Evolutionary conservation across 2,797 vertebrate species (phyloP).

Genomic region (Pantherophis vulpinus): DNA sequence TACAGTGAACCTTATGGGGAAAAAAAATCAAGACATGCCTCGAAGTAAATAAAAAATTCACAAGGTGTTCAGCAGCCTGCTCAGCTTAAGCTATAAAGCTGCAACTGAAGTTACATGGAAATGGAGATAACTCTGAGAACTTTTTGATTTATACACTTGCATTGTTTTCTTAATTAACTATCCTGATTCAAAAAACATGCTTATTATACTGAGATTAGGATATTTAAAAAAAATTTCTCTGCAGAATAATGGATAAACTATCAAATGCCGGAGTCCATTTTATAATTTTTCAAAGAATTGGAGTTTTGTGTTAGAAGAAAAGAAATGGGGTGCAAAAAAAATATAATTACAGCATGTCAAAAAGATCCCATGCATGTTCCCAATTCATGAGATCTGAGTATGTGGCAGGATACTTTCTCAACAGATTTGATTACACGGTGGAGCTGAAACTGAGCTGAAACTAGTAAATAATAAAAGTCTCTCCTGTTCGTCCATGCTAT

Average conservation of each 20-base stretch:
- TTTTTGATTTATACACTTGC: neutral
- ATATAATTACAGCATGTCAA: constrained; percentile 54
- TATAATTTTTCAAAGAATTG: constrained; percentile 19
- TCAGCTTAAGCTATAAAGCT: constrained; percentile 8
- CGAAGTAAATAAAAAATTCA: constrained; percentile 45
- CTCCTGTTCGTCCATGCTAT: constrained; percentile 57
- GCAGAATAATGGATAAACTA: constrained; percentile 44
- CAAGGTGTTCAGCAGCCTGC: neutral
- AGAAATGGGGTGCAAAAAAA: constrained; percentile 54
- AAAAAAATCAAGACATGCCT: neutral
- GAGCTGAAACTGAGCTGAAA: neutral
- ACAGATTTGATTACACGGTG: constrained; percentile 73
- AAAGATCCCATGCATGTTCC: constrained; percentile 61
- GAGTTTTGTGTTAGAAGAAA: constrained; percentile 23
- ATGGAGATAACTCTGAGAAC: neutral
- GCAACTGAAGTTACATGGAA: neutral
- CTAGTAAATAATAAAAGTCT: constrained; percentile 49
- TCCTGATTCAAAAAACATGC: constrained; percentile 13
- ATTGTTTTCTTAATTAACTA: constrained; percentile 29
- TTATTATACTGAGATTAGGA: constrained; percentile 38
- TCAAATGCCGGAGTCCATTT: constrained; percentile 16
- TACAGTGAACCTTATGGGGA: constrained; percentile 11
- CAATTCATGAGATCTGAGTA: constrained; percentile 71
- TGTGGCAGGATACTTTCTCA: constrained; percentile 67
- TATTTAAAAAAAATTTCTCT: constrained; percentile 25